These are phyloP conservation scores for Calliphora vomitoria DNA, from an alignment of 2,888 invertebrate species.

Conservation along the genomic window DNA sequence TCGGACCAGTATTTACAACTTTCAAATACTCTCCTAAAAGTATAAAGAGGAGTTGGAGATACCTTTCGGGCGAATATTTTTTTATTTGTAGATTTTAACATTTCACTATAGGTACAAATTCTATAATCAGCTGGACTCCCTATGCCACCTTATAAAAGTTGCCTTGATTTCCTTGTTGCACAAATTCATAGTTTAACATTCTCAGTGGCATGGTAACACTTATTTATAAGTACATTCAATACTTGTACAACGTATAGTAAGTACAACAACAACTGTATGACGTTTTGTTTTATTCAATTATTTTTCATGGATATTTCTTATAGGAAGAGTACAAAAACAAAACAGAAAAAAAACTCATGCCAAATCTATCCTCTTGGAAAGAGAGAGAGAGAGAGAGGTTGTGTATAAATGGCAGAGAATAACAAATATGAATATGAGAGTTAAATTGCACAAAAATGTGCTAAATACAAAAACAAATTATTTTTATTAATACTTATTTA, in stretches of 20 bases:
- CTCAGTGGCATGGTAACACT: slow-evolving; percentile 23
- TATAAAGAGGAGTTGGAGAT: no score
- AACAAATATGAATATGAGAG: neutral
- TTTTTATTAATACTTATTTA: slow-evolving; percentile 18
- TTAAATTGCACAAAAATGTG: slow-evolving; percentile 31
- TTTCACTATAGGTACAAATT: no score
- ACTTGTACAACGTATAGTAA: no score
- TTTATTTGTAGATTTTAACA: no score
- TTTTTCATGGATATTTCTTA: slow-evolving; percentile 38
- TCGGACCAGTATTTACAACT: no score
- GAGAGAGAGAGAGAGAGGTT: neutral
- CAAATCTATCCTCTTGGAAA: neutral
- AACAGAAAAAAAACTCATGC: neutral
- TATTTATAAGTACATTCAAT: neutral
- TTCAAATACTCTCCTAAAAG: no score
- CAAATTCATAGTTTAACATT: neutral
- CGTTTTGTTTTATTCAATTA: slow-evolving; percentile 49
- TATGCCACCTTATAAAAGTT: no score
- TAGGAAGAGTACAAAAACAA: slow-evolving; percentile 18
- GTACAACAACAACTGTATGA: slow-evolving; percentile 15
- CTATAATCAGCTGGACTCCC: no score
- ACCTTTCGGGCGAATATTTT: no score
- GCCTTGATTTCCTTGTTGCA: no score
- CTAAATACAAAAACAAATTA: slow-evolving; percentile 30
- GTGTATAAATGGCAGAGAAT: neutral